These are phyloP conservation scores for Eristalis pertinax DNA, from an alignment of 2,888 invertebrate species.

Conservation along the genomic window DNA sequence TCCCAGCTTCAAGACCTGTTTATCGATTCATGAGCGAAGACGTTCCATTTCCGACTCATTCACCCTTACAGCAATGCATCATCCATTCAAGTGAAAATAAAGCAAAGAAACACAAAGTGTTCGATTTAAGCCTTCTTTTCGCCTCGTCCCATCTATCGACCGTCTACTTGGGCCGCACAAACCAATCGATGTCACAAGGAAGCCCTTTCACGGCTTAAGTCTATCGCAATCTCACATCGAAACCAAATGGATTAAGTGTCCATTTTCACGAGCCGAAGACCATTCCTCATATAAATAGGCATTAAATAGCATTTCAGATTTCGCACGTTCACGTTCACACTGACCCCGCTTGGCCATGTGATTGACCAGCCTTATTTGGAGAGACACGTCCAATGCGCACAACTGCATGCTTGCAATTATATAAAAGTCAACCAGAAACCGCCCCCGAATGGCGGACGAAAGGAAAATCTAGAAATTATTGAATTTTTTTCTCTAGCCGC, in stretches of 20 bases:
- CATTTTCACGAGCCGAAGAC: neutral
- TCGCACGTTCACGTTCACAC: neutral
- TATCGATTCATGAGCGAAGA: neutral
- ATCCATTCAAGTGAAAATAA: neutral
- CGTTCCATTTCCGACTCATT: neutral
- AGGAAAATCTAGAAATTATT: conserved; percentile 47
- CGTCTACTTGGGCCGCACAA: neutral
- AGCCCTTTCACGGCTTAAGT: conserved; percentile 45
- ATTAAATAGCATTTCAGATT: neutral
- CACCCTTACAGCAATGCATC: neutral
- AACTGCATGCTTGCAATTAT: conserved; percentile 64
- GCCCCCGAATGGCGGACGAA: conserved; percentile 2
- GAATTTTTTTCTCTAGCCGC: conserved; percentile 73
- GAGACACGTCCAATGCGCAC: neutral
- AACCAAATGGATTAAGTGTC: conserved; percentile 21
- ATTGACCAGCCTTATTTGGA: conserved; percentile 41
- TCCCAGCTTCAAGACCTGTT: neutral
- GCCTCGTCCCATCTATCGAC: conserved; percentile 29
- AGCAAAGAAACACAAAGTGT: conserved; percentile 5
- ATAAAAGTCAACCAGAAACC: conserved; percentile 16
- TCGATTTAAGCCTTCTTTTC: conserved; percentile 41
- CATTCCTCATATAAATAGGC: neutral
- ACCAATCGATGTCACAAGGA: conserved; percentile 47
- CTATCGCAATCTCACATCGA: conserved; percentile 42
- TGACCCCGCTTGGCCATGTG: neutral